Evolutionary conservation across 2,888 invertebrate genomes (phyloP), one percentile per base, ranked within the genome.

Genomic region (Portevinia maculata): DNA sequence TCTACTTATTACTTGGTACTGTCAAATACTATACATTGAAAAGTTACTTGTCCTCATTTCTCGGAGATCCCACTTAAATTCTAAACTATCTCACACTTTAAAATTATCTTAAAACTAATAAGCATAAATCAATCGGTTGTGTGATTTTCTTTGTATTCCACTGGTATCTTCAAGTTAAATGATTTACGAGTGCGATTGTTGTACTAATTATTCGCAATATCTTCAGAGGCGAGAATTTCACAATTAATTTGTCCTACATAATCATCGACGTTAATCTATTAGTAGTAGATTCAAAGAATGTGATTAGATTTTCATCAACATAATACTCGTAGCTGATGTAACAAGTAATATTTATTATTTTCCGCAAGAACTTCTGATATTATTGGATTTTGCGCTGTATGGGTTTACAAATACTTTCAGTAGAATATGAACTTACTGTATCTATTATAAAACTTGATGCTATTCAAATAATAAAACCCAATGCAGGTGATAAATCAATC

Each of bases 231-330:
- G 39, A 39, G 13, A 39, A 13, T 15, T 39, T 39, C 39, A 39
- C 39, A 39, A 39, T 13, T 5, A 7, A 15, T 39, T 39, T 39
- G 13, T 7, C 0, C 6, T 13, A 37, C 24, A 24, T 24, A 5
- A 24, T 3, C 6, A 37, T 13, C 6, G 6, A 37, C 15, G 37
- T 13, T n/a, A 2, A 39, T 13, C 1, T 39, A 39, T 39, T 39
- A 13, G 13, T 39, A 39, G 39, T 7, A 2, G n/a, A 7, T 39
- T 15, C 5, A 5, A 15, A 15, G 7, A 37, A 15, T 37, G 39
- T 39, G 39, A 39, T 15, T 39, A 6, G 39, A 15, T 39, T 39
- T 39, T 15, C 39, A 39, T n/a, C n/a, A n/a, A n/a, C n/a, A n/a
- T n/a, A n/a, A n/a, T n/a, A 15, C 39, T 13, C n/a, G 1, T 39